phyloP scores from a whole-genome alignment of 2,797 vertebrate species.

The Anas georgica region DNA sequence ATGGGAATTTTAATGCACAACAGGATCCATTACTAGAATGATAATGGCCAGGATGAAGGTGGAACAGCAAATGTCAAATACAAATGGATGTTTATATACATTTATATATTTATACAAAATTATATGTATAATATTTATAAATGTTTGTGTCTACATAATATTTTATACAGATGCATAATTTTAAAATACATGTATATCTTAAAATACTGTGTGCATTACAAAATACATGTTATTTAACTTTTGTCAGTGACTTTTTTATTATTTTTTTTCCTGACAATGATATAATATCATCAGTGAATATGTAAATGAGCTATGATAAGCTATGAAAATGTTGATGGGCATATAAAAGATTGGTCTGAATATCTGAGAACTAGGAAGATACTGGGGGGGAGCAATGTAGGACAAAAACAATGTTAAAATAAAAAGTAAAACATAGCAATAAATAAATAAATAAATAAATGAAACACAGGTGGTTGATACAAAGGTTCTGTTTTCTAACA shows the following conservation, averaged over 20 bases:
- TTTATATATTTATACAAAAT: not conserved
- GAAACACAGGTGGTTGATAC: not conserved
- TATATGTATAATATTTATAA: not conserved
- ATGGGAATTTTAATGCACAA: constrained; percentile 32
- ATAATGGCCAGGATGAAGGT: constrained; percentile 14
- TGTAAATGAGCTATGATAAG: constrained; percentile 23
- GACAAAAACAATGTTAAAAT: not conserved
- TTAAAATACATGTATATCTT: not conserved
- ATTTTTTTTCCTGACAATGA: not conserved
- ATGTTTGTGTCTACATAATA: not conserved
- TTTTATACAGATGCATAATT: not conserved
- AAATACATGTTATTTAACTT: not conserved
- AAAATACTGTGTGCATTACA: not conserved
- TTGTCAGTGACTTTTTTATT: not conserved
- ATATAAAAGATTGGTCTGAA: not conserved
- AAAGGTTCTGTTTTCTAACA: constrained; percentile 7
- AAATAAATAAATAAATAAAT: not conserved
- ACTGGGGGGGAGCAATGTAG: not conserved
- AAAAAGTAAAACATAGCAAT: not conserved
- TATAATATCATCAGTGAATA: constrained; percentile 25
- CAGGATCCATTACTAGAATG: constrained; percentile 20
- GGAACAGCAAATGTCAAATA: not conserved
- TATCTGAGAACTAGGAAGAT: not conserved
- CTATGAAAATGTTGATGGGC: not conserved
- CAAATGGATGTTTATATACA: not conserved